Conservation (phyloP, 2,797 vertebrate genomes). For the Eidolon dupreanum region DNA sequence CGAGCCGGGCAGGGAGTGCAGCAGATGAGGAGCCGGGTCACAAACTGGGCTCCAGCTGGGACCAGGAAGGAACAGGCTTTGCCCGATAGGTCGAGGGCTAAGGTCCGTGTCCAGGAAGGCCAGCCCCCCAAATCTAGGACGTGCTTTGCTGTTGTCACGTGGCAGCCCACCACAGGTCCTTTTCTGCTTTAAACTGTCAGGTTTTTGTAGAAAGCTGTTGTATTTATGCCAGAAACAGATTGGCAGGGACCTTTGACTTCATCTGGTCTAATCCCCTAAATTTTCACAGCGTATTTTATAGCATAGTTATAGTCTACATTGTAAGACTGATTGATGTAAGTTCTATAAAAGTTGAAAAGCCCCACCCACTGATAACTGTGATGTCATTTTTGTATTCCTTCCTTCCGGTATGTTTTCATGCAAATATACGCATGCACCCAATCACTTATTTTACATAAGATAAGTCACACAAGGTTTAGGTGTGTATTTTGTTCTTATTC, state of each 20-base stretch:
- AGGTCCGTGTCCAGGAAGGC: not conserved
- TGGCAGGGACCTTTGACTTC: not conserved
- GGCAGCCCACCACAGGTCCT: not conserved
- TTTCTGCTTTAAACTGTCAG: not conserved
- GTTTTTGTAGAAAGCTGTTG: not conserved
- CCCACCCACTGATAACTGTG: not conserved
- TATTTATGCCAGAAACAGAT: slow-evolving; percentile 26
- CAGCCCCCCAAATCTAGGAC: not conserved
- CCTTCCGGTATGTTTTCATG: not conserved
- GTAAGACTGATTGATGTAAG: not conserved
- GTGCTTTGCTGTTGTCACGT: not conserved
- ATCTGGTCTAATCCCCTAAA: not conserved
- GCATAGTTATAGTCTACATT: not conserved
- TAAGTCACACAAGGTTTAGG: not conserved
- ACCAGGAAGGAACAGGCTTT: not conserved
- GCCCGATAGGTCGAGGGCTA: not conserved
- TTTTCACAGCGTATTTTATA: not conserved
- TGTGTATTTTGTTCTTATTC: slow-evolving; percentile 35
- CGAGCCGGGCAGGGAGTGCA: not conserved
- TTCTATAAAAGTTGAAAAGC: not conserved
- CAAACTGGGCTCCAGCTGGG: not conserved
- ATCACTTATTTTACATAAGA: slow-evolving; percentile 11
- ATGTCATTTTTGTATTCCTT: slow-evolving; percentile 20
- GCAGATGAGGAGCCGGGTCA: not conserved
- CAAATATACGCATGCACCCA: not conserved